These are phyloP conservation scores for Proterorhinus semilunaris DNA, from an alignment of 2,113 vertebrate genomes.

Conservation along the genomic window DNA sequence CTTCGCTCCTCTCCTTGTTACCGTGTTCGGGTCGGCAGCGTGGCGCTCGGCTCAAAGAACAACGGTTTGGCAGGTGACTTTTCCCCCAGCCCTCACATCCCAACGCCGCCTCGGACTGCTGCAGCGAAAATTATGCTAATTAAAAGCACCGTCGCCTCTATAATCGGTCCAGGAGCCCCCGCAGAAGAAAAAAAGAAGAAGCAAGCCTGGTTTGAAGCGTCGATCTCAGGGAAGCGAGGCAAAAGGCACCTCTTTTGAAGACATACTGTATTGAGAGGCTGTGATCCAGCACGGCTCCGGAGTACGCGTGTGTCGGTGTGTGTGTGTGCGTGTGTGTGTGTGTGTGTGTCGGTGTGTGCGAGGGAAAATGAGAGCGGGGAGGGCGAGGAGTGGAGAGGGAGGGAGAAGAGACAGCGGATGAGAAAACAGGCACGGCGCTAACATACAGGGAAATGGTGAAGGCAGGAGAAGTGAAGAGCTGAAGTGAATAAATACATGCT, in stretches of 20 bases:
- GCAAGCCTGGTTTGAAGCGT: conserved; percentile 48
- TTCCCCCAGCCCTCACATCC: conserved; percentile 37
- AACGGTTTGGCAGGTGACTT: conserved; percentile 50
- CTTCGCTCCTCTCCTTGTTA: conserved; percentile 40
- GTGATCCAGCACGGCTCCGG: conserved; percentile 65
- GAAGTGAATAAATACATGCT: conserved; percentile 70
- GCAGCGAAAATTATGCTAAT: conserved; percentile 69
- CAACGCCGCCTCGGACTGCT: conserved; percentile 49
- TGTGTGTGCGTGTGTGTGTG: conserved; percentile 26
- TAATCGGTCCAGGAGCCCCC: conserved; percentile 55
- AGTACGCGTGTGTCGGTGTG: conserved; percentile 48
- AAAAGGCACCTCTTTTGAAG: conserved; percentile 63
- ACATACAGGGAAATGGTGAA: conserved; percentile 51
- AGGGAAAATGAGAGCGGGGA: conserved; percentile 61
- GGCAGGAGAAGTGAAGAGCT: conserved; percentile 65
- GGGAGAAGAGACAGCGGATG: conserved; percentile 52
- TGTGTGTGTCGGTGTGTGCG: conserved; percentile 22
- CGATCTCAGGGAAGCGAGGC: conserved; percentile 45
- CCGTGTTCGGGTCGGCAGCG: conserved; percentile 41
- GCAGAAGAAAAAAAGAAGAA: conserved; percentile 23
- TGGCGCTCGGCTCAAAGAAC: conserved; percentile 29
- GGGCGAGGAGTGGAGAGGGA: conserved; percentile 35
- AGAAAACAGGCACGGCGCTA: conserved; percentile 52
- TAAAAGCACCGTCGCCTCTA: conserved; percentile 42
- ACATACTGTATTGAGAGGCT: conserved; percentile 70